Evolutionary conservation across 2,113 vertebrate species (phyloP).

Genomic region (Pseudopodoces humilis): DNA sequence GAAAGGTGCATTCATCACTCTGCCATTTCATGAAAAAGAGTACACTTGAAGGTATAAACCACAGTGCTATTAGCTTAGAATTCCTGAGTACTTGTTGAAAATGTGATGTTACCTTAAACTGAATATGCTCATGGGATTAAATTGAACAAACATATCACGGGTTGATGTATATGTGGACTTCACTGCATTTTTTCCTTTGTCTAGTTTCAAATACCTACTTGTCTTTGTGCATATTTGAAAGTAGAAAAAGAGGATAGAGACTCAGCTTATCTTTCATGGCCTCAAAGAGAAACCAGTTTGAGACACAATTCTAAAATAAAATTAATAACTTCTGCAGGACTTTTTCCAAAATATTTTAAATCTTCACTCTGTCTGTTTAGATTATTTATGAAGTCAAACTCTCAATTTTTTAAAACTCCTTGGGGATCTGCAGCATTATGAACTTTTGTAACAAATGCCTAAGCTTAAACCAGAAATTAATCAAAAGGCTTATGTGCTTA

Average conservation of each 20-base stretch:
- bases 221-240: not conserved
- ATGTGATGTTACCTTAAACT: fast-evolving
- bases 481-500: not conserved
- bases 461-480: not conserved
- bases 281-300: not conserved
- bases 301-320: not conserved
- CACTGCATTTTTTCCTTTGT: not conserved
- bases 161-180: not conserved
- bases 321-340: not conserved
- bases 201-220: not conserved
- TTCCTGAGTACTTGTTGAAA: not conserved
- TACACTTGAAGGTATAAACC: not conserved
- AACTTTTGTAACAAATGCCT: not conserved
- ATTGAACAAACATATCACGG: not conserved
- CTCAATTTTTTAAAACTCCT: fast-evolving
- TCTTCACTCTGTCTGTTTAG: not conserved
- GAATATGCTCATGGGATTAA: not conserved
- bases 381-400: not conserved
- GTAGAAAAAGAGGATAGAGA: not conserved
- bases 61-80: not conserved
- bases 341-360: not conserved
- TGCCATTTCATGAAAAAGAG: not conserved
- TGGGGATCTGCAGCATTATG: not conserved
- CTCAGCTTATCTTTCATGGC: not conserved
- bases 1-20: not conserved